phyloP scores from a whole-genome alignment of 2,113 vertebrate genomes.

The Sinocyclocheilus grahami region DNA sequence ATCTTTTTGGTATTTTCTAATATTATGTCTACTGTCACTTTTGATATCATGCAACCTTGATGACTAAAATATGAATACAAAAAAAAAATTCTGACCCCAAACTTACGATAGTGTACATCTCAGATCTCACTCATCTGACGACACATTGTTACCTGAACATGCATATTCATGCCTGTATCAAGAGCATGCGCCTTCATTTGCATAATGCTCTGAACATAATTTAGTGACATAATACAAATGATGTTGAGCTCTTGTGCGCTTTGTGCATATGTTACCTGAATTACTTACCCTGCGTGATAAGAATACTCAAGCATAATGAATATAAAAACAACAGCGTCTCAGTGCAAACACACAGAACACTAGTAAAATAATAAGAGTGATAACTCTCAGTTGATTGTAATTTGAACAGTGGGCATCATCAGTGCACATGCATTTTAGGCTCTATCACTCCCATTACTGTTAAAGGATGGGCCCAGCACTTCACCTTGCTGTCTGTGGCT shows the following conservation, averaged over 20 bases:
- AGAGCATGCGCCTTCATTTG: constrained; percentile 8
- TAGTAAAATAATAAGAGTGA: not conserved
- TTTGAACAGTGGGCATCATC: not conserved
- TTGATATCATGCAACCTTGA: not conserved
- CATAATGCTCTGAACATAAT: constrained; percentile 44
- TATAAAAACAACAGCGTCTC: not conserved
- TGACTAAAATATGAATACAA: not conserved
- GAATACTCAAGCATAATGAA: constrained; percentile 28
- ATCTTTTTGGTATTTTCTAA: not conserved
- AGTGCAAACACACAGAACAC: not conserved
- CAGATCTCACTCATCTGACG: not conserved
- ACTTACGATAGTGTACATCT: not conserved
- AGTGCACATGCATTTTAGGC: constrained; percentile 11
- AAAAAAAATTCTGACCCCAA: not conserved
- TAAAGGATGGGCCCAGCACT: constrained; percentile 22
- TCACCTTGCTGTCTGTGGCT: constrained; percentile 38
- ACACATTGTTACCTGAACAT: constrained; percentile 28
- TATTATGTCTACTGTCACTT: not conserved
- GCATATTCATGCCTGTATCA: constrained; percentile 31
- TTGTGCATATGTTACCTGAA: constrained; percentile 13
- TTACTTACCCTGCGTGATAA: not conserved
- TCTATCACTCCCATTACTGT: not conserved
- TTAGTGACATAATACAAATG: constrained; percentile 26
- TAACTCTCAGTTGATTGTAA: not conserved
- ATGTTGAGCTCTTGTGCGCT: not conserved